Percentiles rank a stretch among this genome's conserved stretches.
These are phyloP conservation scores for Apostichopus parvimensis DNA, from an alignment of 35 echinoderm and acorn worm genomes.

Conservation along the genomic window DNA sequence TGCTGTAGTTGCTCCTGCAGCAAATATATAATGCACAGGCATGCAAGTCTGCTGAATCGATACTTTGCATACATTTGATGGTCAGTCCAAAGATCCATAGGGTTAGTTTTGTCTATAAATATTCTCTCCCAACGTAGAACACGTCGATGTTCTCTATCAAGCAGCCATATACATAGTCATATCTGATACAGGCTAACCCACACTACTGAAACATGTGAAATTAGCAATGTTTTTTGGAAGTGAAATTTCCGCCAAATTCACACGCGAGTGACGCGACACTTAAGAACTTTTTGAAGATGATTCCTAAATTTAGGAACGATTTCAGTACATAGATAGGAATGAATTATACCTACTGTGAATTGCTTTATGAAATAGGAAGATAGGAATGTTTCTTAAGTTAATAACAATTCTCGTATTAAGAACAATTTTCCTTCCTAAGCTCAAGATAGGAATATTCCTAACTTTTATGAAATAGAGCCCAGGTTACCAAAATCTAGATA, in stretches of 20 bases:
- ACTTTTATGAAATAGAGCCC: background rate
- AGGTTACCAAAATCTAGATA: background rate
- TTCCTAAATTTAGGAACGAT: background rate
- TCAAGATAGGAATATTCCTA: background rate
- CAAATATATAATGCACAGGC: too few relatives aligned
- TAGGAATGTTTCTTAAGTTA: background rate
- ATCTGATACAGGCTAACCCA: background rate
- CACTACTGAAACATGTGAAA: background rate
- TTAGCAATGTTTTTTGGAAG: background rate
- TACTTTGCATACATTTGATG: too few relatives aligned
- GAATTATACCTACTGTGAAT: background rate
- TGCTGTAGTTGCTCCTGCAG: background rate
- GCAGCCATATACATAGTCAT: background rate
- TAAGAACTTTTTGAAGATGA: background rate
- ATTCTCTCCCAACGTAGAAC: background rate
- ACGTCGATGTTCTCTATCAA: background rate
- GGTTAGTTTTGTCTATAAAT: constrained; percentile 26
- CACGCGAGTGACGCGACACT: constrained; percentile 12
- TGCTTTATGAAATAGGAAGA: background rate
- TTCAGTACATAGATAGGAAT: background rate
- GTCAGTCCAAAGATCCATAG: constrained; percentile 1
- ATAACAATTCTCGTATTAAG: background rate
- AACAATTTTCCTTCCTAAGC: background rate
- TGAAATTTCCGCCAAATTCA: constrained; percentile 3
- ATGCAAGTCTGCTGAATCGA: too few relatives aligned